phyloP scores from a whole-genome alignment of 2,888 invertebrate species.

The Holacanthella duospinosa region DNA sequence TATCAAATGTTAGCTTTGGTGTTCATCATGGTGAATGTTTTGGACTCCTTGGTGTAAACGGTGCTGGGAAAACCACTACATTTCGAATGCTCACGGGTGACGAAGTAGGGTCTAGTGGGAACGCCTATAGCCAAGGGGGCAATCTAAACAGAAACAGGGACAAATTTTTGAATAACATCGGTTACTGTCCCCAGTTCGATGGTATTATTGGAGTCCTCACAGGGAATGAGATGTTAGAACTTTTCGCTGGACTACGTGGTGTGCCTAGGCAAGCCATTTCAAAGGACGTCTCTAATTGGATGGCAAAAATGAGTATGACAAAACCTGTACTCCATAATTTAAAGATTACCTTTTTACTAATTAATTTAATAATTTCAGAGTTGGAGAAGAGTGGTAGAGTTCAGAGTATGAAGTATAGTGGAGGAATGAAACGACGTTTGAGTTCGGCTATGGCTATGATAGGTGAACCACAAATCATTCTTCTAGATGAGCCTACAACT shows the following conservation, averaged over 20 bases:
- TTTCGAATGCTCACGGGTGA: constrained; percentile 50
- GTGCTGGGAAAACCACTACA: constrained; percentile 49
- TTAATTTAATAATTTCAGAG: constrained; percentile 11
- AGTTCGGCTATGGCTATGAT: constrained; percentile 66
- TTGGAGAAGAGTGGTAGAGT: constrained; percentile 20
- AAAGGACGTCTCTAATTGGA: constrained; percentile 26
- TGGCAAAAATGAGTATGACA: constrained; percentile 24
- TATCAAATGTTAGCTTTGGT: constrained; percentile 21
- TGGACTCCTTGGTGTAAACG: constrained; percentile 42
- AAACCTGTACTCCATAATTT: too few relatives aligned
- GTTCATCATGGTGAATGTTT: constrained; percentile 24
- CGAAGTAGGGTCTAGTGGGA: constrained; percentile 42
- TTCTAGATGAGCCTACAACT: constrained; percentile 64
- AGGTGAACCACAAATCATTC: constrained; percentile 54
- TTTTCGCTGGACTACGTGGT: constrained; percentile 66
- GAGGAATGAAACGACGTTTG: constrained; percentile 67
- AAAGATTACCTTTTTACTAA: neutral
- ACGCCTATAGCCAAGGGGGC: constrained; percentile 40
- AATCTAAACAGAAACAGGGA: constrained; percentile 36
- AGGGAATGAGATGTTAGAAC: constrained; percentile 58
- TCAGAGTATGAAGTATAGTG: constrained; percentile 48
- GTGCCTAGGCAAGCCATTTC: constrained; percentile 40
- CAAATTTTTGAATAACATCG: constrained; percentile 27
- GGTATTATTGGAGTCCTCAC: constrained; percentile 67
- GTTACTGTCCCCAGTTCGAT: constrained; percentile 66